A percentile compares a stretch with the other conserved stretches of the same genome.
phyloP scores from a whole-genome alignment of 2,888 invertebrate species.

The Mythimna pallens region DNA sequence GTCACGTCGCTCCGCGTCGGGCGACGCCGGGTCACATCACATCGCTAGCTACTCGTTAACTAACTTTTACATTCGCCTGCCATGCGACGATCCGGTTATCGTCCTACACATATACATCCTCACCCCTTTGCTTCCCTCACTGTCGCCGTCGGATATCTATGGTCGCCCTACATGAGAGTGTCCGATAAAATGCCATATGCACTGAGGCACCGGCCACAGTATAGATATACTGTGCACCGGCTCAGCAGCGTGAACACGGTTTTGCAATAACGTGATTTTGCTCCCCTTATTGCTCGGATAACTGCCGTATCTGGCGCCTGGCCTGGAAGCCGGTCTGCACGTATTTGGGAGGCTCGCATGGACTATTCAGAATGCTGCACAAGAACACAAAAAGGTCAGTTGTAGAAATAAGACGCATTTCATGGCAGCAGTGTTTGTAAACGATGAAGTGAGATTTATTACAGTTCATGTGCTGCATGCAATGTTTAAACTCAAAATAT shows the following conservation, averaged over 20 bases:
- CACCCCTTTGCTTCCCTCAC: conserved; percentile 1
- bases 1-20: not conserved
- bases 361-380: not conserved
- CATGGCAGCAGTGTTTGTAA: conserved; percentile 17
- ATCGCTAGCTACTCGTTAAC: conserved; percentile 5
- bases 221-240: not conserved
- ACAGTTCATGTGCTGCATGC: conserved; percentile 32
- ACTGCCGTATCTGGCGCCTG: not conserved
- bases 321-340: not conserved
- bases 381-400: conserved; percentile 5
- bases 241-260: conserved; percentile 3
- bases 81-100: conserved; percentile 15
- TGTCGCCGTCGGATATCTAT: no score
- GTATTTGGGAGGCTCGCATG: conserved; percentile 1
- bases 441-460: conserved; percentile 25
- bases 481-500: conserved; percentile 38
- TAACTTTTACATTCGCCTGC: conserved; percentile 19
- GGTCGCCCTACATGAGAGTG: not conserved
- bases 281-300: not conserved
- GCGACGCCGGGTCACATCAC: conserved; percentile 3
- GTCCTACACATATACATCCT: conserved; percentile 1
- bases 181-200: not conserved
- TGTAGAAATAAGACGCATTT: conserved; percentile 4
- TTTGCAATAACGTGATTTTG: conserved; percentile 18
- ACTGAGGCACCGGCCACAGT: not conserved